A percentile compares a stretch with the other conserved stretches of the same genome.
Conservation (phyloP, 2,888 invertebrate genomes). For the Gryllus longicercus region DNA sequence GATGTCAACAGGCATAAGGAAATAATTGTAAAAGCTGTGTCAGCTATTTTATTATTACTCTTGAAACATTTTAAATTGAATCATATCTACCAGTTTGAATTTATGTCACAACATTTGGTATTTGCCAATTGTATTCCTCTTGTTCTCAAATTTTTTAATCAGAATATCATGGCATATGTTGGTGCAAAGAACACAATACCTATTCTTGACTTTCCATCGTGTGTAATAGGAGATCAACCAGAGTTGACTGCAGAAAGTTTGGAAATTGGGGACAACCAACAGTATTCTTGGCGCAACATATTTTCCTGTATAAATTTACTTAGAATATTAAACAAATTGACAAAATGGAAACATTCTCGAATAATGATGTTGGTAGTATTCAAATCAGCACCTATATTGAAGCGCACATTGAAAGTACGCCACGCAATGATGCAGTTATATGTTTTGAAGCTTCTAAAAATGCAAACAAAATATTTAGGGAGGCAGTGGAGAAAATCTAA, state of each 20-base stretch:
- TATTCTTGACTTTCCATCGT: conserved; percentile 90
- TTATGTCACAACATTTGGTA: conserved; percentile 94
- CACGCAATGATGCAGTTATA: conserved; percentile 98
- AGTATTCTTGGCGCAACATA: conserved; percentile 96
- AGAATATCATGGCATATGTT: conserved; percentile 92
- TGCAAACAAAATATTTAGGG: conserved; percentile 99
- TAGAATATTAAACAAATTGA: conserved; percentile 94
- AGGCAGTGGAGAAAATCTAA: conserved; percentile 98
- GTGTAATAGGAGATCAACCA: conserved; percentile 91
- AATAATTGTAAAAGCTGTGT: conserved; percentile 94
- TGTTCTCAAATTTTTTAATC: conserved; percentile 97
- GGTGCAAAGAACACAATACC: conserved; percentile 92
- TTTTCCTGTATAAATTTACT: conserved; percentile 96
- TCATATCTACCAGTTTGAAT: conserved; percentile 99
- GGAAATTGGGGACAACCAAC: conserved; percentile 77
- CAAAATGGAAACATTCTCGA: conserved; percentile 99
- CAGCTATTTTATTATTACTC: conserved; percentile 82
- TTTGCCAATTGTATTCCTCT: conserved; percentile 99
- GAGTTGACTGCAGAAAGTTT: conserved; percentile 89
- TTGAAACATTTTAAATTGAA: conserved; percentile 96
- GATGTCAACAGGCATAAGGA: conserved; percentile 99
- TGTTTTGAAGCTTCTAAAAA: conserved; percentile 93
- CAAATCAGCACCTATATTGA: conserved; percentile 97
- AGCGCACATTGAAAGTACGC: conserved; percentile 90
- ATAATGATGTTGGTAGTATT: conserved; percentile 99